Conservation (phyloP, 2,113 vertebrate genomes). For the Microtus ochrogaster region DNA sequence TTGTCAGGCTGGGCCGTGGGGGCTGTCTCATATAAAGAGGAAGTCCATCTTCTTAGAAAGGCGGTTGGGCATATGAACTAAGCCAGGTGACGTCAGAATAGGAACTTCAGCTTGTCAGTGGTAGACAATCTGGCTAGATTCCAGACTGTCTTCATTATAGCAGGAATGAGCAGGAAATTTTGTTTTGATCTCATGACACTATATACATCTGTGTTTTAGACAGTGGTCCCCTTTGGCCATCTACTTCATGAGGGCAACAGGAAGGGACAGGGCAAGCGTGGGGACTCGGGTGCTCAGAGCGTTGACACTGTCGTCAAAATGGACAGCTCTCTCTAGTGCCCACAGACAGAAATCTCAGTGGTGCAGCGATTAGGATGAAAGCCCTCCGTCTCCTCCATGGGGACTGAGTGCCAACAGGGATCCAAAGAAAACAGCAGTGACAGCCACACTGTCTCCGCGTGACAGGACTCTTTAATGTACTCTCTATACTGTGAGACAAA, state of each 20-base stretch:
- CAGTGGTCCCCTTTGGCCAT: slow-evolving; percentile 93
- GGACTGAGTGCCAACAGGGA: neutral
- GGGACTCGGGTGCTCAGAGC: slow-evolving; percentile 36
- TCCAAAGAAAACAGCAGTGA: neutral
- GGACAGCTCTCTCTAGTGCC: neutral
- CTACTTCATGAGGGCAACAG: slow-evolving; percentile 89
- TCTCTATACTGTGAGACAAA: neutral
- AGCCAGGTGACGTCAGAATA: no score
- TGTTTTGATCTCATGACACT: no score
- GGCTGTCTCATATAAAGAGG: no score
- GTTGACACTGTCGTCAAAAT: slow-evolving; percentile 60
- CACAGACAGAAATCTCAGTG: neutral
- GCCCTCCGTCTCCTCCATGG: no score
- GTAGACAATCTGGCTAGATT: no score
- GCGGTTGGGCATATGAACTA: no score
- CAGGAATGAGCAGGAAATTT: no score
- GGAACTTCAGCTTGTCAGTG: no score
- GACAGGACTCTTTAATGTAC: neutral
- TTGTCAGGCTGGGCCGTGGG: no score
- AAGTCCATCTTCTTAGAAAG: no score
- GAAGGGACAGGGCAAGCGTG: slow-evolving; percentile 38
- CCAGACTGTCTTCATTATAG: no score
- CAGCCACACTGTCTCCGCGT: neutral
- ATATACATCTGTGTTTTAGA: no score
- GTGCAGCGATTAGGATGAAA: neutral